Evolutionary conservation across 2,797 vertebrate species (phyloP).

Genomic region (Euphonia xanthogaster): DNA sequence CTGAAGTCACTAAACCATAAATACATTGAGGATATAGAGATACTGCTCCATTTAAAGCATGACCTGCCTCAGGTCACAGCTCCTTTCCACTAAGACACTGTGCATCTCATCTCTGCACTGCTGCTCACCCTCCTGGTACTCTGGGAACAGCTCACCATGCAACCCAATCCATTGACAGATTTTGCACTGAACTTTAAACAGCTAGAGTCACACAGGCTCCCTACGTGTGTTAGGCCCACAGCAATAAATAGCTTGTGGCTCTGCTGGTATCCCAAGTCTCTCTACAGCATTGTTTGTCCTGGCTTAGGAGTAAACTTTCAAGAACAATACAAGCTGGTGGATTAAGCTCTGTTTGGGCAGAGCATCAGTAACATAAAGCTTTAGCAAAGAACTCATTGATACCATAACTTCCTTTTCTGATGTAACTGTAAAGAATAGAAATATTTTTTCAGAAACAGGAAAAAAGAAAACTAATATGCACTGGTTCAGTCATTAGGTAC

Average conservation of each 20-base stretch:
- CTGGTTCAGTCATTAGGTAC: background rate
- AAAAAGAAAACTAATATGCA: background rate
- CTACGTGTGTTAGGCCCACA: background rate
- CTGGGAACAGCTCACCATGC: background rate
- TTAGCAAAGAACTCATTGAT: background rate
- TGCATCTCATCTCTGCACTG: background rate
- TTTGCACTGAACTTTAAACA: slow-evolving; percentile 19
- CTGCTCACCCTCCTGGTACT: background rate
- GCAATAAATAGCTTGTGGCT: slow-evolving; percentile 33
- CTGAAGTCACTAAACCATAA: background rate
- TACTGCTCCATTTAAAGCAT: background rate
- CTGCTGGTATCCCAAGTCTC: background rate
- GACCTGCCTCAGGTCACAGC: background rate
- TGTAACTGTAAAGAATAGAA: background rate
- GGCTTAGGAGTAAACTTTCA: slow-evolving; percentile 9
- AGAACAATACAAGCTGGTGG: background rate
- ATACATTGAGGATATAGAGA: background rate
- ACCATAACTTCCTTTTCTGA: background rate
- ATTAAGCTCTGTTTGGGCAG: background rate
- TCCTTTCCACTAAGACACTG: background rate
- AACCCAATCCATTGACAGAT: background rate
- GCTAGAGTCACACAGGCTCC: background rate
- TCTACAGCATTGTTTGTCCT: slow-evolving; percentile 15
- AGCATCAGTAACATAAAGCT: background rate
- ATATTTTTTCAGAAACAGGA: background rate